A percentile compares a stretch with the other conserved stretches of the same genome.
These are phyloP conservation scores for Calameuta pallipes DNA, from an alignment of 2,888 invertebrate species.

Conservation along the genomic window DNA sequence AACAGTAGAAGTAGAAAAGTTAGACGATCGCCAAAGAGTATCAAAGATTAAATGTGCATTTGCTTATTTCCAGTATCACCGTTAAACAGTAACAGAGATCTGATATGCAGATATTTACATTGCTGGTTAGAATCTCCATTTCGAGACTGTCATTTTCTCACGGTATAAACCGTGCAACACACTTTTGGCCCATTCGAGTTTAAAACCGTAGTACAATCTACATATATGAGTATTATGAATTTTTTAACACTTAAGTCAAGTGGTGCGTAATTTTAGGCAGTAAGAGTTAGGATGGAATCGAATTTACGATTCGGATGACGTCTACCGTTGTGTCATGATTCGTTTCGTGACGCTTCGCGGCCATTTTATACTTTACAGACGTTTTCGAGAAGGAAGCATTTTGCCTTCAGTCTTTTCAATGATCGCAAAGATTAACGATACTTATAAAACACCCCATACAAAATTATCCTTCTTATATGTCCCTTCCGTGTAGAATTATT, in stretches of 20 bases:
- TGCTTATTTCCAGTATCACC: not conserved
- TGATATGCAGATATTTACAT: constrained; percentile 6
- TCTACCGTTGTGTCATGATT: constrained; percentile 6
- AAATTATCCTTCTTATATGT: not conserved
- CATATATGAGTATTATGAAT: not conserved
- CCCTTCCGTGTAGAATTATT: not conserved
- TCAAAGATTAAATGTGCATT: not conserved
- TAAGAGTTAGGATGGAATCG: constrained; percentile 33
- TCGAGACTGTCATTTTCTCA: not conserved
- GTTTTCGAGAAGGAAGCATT: constrained; percentile 21
- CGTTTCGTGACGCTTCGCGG: constrained; percentile 1
- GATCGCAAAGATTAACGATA: constrained; percentile 10
- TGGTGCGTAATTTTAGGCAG: constrained; percentile 21
- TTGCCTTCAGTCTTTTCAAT: constrained; percentile 30
- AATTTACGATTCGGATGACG: constrained; percentile 14
- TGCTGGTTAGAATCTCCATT: not conserved
- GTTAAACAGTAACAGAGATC: not conserved
- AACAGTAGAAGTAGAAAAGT: not conserved
- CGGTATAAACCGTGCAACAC: not conserved
- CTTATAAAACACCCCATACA: not conserved
- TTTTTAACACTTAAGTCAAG: not conserved
- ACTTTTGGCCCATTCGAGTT: not conserved
- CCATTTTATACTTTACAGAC: constrained; percentile 3
- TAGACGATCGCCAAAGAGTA: not conserved
- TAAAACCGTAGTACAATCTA: not conserved